These are phyloP conservation scores for Bilobella aurantiaca DNA, from an alignment of 1,140 invertebrate species.

Conservation along the genomic window DNA sequence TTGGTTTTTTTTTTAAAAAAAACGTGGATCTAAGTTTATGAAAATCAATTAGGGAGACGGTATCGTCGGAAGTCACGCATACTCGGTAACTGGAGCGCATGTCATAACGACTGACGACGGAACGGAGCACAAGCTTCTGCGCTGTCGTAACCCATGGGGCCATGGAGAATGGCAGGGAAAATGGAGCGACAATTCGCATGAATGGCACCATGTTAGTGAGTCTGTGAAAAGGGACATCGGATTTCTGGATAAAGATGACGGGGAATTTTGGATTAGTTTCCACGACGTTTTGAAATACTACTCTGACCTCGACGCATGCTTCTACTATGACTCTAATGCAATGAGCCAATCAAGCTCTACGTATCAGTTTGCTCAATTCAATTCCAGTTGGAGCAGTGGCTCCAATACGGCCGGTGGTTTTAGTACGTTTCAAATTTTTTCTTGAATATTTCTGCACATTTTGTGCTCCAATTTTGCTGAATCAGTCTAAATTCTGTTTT, in stretches of 20 bases:
- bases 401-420: background rate
- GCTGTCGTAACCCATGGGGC: slow-evolving; percentile 95
- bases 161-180: slow-evolving; percentile 94
- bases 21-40: too few relatives aligned
- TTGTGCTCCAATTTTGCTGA: too few relatives aligned
- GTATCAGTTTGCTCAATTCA: background rate
- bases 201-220: slow-evolving; percentile 61
- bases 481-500: too few relatives aligned
- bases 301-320: background rate
- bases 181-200: slow-evolving; percentile 75
- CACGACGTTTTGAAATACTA: slow-evolving; percentile 74
- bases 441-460: too few relatives aligned
- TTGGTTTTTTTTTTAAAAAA: too few relatives aligned
- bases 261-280: slow-evolving; percentile 97
- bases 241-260: slow-evolving; percentile 62
- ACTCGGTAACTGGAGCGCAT: background rate
- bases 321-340: background rate
- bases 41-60: background rate
- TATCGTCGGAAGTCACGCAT: background rate
- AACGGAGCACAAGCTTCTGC: slow-evolving; percentile 41
- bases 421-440: too few relatives aligned
- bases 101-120: background rate
- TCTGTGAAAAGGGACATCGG: slow-evolving; percentile 60
- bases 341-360: background rate
- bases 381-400: background rate